These are phyloP conservation scores for Tridacna crocea DNA, from an alignment of 2,888 invertebrate species.

Conservation along the genomic window DNA sequence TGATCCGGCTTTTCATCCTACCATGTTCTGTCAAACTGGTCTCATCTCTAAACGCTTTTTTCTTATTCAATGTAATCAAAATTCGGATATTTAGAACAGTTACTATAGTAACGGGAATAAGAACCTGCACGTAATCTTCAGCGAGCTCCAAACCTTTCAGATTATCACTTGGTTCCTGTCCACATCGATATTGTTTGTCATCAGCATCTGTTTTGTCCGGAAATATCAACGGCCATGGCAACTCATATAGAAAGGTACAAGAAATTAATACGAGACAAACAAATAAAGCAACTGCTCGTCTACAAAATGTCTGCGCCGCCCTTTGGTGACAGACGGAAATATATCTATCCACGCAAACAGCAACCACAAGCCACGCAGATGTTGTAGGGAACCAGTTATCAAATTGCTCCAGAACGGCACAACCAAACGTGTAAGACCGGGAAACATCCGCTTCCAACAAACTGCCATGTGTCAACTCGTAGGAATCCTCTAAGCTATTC, in stretches of 20 bases:
- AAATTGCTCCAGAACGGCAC: slow-evolving; percentile 19
- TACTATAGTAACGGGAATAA: slow-evolving; percentile 2
- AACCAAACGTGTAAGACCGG: slow-evolving; percentile 14
- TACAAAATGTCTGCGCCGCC: slow-evolving; percentile 8
- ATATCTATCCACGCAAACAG: slow-evolving; percentile 9
- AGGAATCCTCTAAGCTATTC: slow-evolving; percentile 18
- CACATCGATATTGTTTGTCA: slow-evolving; percentile 6
- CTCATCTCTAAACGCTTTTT: slow-evolving; percentile 6
- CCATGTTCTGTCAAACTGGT: slow-evolving; percentile 19
- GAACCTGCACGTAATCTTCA: slow-evolving; percentile 12
- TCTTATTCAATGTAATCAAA: slow-evolving; percentile 4
- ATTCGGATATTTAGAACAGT: slow-evolving; percentile 7
- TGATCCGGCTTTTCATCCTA: neutral
- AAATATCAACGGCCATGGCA: slow-evolving; percentile 10
- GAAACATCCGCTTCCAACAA: slow-evolving; percentile 2
- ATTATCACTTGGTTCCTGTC: slow-evolving; percentile 16
- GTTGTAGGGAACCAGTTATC: slow-evolving; percentile 22
- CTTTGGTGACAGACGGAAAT: slow-evolving; percentile 10
- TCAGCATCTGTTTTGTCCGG: neutral
- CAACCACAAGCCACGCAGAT: slow-evolving; percentile 16
- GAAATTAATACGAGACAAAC: neutral
- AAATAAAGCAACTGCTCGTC: slow-evolving; percentile 9
- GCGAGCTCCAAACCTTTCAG: neutral
- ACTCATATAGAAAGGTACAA: neutral
- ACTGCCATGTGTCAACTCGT: neutral